These are phyloP conservation scores for Drosophila anceps DNA, from an alignment of 2,888 invertebrate species.

Conservation along the genomic window DNA sequence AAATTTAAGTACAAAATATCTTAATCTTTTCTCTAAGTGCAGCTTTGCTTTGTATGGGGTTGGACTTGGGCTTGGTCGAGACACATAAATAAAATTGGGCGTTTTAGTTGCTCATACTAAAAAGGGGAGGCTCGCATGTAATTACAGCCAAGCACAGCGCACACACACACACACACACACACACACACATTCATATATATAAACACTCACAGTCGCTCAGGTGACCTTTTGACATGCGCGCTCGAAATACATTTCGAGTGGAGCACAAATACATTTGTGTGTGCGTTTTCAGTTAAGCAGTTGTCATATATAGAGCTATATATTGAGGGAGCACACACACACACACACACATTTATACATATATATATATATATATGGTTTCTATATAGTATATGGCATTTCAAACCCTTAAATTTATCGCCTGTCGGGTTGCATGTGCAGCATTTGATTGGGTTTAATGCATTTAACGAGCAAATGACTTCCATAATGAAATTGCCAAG, in stretches of 20 bases:
- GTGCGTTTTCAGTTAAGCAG: conserved; percentile 25
- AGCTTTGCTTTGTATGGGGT: conserved; percentile 13
- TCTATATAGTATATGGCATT: conserved; percentile 27
- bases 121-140: conserved; percentile 70
- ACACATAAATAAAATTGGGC: conserved; percentile 77
- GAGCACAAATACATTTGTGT: conserved; percentile 54
- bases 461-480: conserved; percentile 35
- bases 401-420: conserved; percentile 56
- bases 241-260: conserved; percentile 76
- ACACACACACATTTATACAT: background rate
- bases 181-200: conserved; percentile 12
- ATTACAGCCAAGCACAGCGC: conserved; percentile 58
- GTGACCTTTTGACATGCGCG: conserved; percentile 82
- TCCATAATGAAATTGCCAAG: conserved; percentile 32
- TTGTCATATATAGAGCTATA: conserved; percentile 18
- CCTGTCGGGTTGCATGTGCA: conserved; percentile 40
- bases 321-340: conserved; percentile 1
- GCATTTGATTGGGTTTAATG: conserved; percentile 43
- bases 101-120: conserved; percentile 72
- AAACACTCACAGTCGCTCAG: conserved; percentile 37
- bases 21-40: conserved; percentile 5
- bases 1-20: background rate
- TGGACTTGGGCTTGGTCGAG: conserved; percentile 48
- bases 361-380: conserved; percentile 22
- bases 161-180: conserved; percentile 22